Base-by-base conservation (phyloP, 2,888 invertebrate genomes). In the Drosophila seclusa region DNA sequence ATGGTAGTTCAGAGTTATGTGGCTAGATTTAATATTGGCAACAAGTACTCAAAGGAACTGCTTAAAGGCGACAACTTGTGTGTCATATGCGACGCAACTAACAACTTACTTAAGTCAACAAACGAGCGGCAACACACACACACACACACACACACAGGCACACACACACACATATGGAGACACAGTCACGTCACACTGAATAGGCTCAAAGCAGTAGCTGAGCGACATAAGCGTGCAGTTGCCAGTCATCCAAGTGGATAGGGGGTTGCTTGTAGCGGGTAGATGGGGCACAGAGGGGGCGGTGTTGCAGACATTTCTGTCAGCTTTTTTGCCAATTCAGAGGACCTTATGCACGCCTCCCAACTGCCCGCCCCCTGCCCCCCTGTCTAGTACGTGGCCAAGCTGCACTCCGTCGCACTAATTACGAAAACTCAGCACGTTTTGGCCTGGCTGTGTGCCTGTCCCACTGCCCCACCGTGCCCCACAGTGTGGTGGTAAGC, bases 391-490 rank as follows among this genome's bases (percentile, higher is more conserved):
- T 85, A 83, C 83, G 87, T 83, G 88, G 77, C 75, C 72, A 81
- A 68, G 75, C 72, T 84, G 89, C 86, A 87, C 78, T 85, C 68
- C 73, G 89, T 82, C 83, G 90, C 90, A 90, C 90, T 87, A 87
- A 87, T 87, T 87, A 90, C 87, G 87, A 86, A 87, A 87, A 87
- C 87, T 90, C 83, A 86, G 87, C 87, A 87, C 87, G 87, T 87
- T 90, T 84, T 76, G 76, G 85, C 66, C 73, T 82, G 82, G 82
- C 87, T 87, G 82, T 86, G 83, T 64, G 60, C 40, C 50, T 64
- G 84, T 48, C 50, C 27, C 42, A 40, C 58, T 67, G 75, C 58
- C 67, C 54, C 82, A 68, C 48, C 36, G 65, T 64, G 31, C 18
- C 18, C 18, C 29, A 50, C 65, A 65, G 66, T 53, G 40, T 13